Percentiles rank a stretch among this genome's conserved stretches.
phyloP scores from a whole-genome alignment of 2,888 invertebrate genomes.

The Oasisia sp. region DNA sequence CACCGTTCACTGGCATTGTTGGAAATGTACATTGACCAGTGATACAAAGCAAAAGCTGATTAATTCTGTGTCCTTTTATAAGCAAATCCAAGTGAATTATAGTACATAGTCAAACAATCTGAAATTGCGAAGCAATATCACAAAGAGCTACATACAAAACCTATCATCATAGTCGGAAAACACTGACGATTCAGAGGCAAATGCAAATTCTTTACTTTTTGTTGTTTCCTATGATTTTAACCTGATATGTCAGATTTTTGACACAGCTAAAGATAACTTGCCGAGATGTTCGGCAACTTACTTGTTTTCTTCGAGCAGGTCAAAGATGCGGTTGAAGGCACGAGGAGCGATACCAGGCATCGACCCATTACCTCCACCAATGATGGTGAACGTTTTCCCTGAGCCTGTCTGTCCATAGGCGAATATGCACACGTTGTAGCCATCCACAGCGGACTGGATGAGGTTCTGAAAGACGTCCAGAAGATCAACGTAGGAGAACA shows the following conservation, averaged over 20 bases:
- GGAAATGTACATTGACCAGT: no score
- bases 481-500: constrained; percentile 25
- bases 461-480: constrained; percentile 60
- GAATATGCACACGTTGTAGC: constrained; percentile 99
- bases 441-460: constrained; percentile 86
- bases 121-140: no score
- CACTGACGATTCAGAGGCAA: no score
- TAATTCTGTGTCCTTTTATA: no score
- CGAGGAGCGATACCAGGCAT: constrained; percentile 65
- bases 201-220: no score
- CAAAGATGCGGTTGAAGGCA: constrained; percentile 67
- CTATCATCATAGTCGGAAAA: no score
- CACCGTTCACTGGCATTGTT: neutral
- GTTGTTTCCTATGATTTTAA: no score
- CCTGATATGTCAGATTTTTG: no score
- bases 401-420: constrained; percentile 96
- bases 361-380: constrained; percentile 63
- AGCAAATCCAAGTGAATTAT: no score
- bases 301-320: constrained; percentile 44
- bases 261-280: neutral
- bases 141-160: no score
- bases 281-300: constrained; percentile 20
- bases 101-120: no score
- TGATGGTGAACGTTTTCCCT: constrained; percentile 70
- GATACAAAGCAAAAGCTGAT: no score